A percentile compares a stretch with the other conserved stretches of the same genome.
phyloP scores from a whole-genome alignment of 2,113 vertebrate genomes.

The Laticauda laticaudata region DNA sequence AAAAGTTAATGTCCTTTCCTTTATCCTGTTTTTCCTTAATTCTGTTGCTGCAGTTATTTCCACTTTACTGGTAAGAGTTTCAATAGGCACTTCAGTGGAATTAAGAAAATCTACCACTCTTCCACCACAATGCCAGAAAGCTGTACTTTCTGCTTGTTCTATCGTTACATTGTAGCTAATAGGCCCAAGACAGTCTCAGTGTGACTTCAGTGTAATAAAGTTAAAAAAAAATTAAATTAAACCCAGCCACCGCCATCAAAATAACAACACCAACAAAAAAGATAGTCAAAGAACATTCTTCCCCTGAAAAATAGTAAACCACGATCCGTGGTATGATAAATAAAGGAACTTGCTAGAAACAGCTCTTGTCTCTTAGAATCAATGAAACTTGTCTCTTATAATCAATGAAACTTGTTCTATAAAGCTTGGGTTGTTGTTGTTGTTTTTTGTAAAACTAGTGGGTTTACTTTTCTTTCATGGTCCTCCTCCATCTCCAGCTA shows the following conservation, averaged over 20 bases:
- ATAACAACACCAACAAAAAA: constrained; percentile 56
- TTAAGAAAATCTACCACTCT: constrained; percentile 79
- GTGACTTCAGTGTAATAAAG: constrained; percentile 69
- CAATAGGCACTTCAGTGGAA: constrained; percentile 83
- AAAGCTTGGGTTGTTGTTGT: constrained; percentile 55
- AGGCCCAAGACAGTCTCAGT: constrained; percentile 76
- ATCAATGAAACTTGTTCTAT: constrained; percentile 55
- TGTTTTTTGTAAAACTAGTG: constrained; percentile 25
- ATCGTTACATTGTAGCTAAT: constrained; percentile 64
- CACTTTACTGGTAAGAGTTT: constrained; percentile 72
- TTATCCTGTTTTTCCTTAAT: constrained; percentile 49
- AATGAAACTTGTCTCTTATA: constrained; percentile 58
- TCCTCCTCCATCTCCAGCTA: constrained; percentile 45
- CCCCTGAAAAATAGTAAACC: constrained; percentile 63
- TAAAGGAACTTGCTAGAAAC: constrained; percentile 68
- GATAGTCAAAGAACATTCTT: constrained; percentile 55
- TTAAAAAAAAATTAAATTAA: constrained; percentile 47
- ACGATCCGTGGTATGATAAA: constrained; percentile 63
- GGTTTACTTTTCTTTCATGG: constrained; percentile 47
- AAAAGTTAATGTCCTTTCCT: constrained; percentile 45
- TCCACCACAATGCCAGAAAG: constrained; percentile 76
- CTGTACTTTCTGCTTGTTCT: constrained; percentile 63
- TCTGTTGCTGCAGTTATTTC: constrained; percentile 66
- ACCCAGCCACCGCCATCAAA: constrained; percentile 10
- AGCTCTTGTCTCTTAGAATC: constrained; percentile 52